These are phyloP conservation scores for Sussaba pulchella DNA, from an alignment of 2,888 invertebrate species.

Conservation along the genomic window DNA sequence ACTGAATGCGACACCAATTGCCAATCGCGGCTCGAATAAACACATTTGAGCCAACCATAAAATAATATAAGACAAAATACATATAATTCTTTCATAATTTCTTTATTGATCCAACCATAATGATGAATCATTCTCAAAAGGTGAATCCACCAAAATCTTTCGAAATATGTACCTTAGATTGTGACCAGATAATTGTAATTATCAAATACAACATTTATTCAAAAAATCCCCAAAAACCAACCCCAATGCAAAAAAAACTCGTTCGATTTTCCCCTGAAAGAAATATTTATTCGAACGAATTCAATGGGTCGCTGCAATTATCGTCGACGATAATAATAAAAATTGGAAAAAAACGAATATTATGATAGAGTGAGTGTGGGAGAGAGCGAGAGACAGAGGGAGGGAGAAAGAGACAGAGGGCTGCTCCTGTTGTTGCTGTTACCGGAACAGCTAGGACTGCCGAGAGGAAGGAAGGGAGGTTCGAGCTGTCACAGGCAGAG, in stretches of 20 bases:
- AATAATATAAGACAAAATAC: neutral
- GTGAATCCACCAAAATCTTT: too few relatives aligned
- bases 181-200: too few relatives aligned
- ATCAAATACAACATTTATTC: neutral
- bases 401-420: conserved; percentile 60
- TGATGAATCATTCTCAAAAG: too few relatives aligned
- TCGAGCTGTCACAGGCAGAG: conserved; percentile 83
- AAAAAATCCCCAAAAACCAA: too few relatives aligned
- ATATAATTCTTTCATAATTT: neutral
- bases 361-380: conserved; percentile 37
- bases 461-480: conserved; percentile 72
- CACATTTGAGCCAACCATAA: too few relatives aligned
- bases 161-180: too few relatives aligned
- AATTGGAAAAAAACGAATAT: conserved; percentile 35
- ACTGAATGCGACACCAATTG: too few relatives aligned
- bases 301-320: neutral
- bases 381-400: conserved; percentile 65
- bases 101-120: neutral
- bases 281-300: neutral
- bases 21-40: too few relatives aligned
- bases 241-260: too few relatives aligned
- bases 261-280: too few relatives aligned
- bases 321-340: neutral
- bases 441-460: conserved; percentile 48
- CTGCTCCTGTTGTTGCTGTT: conserved; percentile 58